Conservation (phyloP, 2,888 invertebrate species). For the Chesias legatella region DNA sequence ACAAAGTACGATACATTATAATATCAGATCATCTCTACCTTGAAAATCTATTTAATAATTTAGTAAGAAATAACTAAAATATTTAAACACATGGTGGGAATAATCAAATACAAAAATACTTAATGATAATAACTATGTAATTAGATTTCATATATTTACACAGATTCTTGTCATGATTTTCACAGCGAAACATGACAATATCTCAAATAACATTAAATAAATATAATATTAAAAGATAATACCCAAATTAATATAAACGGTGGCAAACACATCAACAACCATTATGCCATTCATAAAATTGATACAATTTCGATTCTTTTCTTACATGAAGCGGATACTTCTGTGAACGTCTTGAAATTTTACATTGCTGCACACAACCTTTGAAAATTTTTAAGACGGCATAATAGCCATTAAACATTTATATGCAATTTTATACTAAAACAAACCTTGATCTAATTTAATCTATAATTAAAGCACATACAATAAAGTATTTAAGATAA, state of each 20-base stretch:
- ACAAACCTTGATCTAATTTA: too few species aligned
- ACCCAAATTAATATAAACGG: too few species aligned
- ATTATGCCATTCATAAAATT: too few species aligned
- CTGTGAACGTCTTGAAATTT: conserved; percentile 6
- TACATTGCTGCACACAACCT: conserved; percentile 1
- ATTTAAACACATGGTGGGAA: conserved; percentile 37
- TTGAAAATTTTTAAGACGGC: too few species aligned
- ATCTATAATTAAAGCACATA: too few species aligned
- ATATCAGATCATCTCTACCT: conserved; percentile 9
- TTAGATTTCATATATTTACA: neutral
- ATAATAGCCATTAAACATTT: too few species aligned
- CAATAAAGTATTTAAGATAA: too few species aligned
- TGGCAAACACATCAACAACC: too few species aligned
- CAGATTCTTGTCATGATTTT: neutral
- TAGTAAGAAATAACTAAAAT: conserved; percentile 27
- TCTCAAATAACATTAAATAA: too few species aligned
- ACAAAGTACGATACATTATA: conserved; percentile 14
- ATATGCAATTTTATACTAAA: neutral
- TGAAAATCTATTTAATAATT: conserved; percentile 27
- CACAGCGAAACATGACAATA: neutral
- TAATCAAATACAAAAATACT: conserved; percentile 18
- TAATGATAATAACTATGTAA: conserved; percentile 2
- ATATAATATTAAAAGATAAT: too few species aligned
- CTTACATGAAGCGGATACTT: neutral
- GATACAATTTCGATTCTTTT: neutral